A percentile compares a stretch with the other conserved stretches of the same genome.
These are phyloP conservation scores for Ptilonorhynchus violaceus DNA, from an alignment of 2,113 vertebrate genomes.

Conservation along the genomic window DNA sequence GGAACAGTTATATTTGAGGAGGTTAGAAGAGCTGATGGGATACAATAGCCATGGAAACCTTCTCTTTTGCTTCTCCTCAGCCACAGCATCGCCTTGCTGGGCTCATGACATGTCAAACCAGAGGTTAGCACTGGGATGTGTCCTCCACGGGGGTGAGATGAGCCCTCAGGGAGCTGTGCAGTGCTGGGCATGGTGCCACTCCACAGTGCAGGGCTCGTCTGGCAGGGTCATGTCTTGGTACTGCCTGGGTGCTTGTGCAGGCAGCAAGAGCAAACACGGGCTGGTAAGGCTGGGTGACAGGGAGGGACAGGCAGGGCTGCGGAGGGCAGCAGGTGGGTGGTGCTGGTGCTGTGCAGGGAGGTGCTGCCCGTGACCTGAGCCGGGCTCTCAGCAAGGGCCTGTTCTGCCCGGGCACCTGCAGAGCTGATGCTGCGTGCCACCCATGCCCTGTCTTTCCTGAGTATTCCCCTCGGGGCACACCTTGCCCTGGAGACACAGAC, in stretches of 20 bases:
- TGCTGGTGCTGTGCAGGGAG: background rate
- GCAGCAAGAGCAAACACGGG: rapidly evolving
- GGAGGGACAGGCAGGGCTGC: background rate
- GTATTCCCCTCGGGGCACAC: rapidly evolving
- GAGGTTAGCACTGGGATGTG: background rate
- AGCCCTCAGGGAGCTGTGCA: background rate
- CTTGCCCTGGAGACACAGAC: rapidly evolving
- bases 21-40: background rate
- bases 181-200: background rate
- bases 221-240: too few species aligned
- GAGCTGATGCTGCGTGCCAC: background rate
- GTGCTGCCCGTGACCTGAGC: background rate
- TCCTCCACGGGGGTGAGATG: background rate
- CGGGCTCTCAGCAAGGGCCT: rapidly evolving
- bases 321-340: background rate
- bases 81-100: background rate
- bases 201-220: background rate
- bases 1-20: background rate
- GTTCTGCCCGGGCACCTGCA: background rate
- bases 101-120: background rate
- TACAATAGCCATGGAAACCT: background rate
- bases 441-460: background rate
- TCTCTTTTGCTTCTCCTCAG: background rate
- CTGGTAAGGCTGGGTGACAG: background rate
- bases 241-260: rapidly evolving